Base-by-base conservation (phyloP, 2,797 vertebrate genomes). In the Ctenopoma kingsleyae region DNA sequence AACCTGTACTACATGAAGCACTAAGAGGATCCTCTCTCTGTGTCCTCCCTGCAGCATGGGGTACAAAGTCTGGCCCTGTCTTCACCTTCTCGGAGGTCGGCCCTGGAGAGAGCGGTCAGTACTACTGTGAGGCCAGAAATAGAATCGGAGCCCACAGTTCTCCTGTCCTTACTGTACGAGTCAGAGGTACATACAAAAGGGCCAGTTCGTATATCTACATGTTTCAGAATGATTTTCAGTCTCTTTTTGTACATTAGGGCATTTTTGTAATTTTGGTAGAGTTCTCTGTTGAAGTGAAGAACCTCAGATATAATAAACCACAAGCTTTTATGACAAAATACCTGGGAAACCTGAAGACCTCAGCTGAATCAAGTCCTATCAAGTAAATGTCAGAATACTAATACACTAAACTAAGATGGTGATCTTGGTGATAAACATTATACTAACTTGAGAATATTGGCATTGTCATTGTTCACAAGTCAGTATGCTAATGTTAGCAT, bases 111-210 rank as follows among this genome's bases (percentile, higher is more conserved):
- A 94, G 93, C 9, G 94, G 95, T 4, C 92, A 91, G 90, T 95
- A 95, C 86, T 95, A 94, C 90, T 95, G 94, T 41, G 86, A 94
- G 83, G 94, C 94, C 70, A 90, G 91, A 58, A 95, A 95, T 60
- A 90, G 88, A 48, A 92, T 95, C 10, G 93, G 94, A 53, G 71
- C 82, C n/a, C 91, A 94, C 82, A 94, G 86, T 82, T 95, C 94
- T 40, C 93, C 94, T 5, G 85, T 95, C 51, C 92, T 95, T 61
- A 95, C 93, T 0, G 91, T 95, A 6, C 83, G 89, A 73, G 94
- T 95, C 73, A 87, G 92, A 94, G 94, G 94, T 95, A 85, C 25
- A 9, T 6, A 11, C 0, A 6, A 8, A 58, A 43, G 1, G 1
- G 3, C 32, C 32, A 32, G 32, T 23, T 62, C 23, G 47, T 43